Base-by-base conservation (phyloP, 2,888 invertebrate species). In the Plebejus anna region DNA sequence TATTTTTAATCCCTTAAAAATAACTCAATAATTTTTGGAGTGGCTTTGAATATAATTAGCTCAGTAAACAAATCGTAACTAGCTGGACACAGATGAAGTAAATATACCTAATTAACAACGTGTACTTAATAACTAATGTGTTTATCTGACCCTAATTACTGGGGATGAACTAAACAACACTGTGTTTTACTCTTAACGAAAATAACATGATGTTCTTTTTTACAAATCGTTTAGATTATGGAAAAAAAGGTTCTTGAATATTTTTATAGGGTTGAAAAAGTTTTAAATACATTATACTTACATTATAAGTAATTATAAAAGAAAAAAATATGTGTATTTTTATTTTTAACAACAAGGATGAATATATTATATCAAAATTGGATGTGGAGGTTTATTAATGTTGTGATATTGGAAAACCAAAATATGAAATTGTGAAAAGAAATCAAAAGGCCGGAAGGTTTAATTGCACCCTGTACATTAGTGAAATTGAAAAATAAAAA, bases 91-190 rank as follows among this genome's bases (percentile, higher is more conserved):
- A 66, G 32, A 66, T 6, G 4, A 5, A 66, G 13, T 66, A 59
- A 55, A 55, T 55, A 55, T 55, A 16, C 16, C 7, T 59, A 36
- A 66, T 66, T 66, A 66, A 36, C 13, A 16, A 36, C 66, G 66
- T 66, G 32, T 32, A 32, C 1, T 32, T 32, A 66, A 36, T 66
- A 13, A 36, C 32, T 36, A 32, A 66, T 66, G 36, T 66, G 66
- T 66, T 66, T 66, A 66, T 66, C 16, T 66, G 66, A 66, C 66
- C 66, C 66, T 66, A 66, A 66, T 66, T 32, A 66, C 66, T 36
- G 16, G 32, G 66, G 32, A 66, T 66, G 11, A 66, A 36, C 32
- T 13, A 66, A 36, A 66, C 66, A 36, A 66, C 11, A 32, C 32
- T 36, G 2, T 66, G 13, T 32, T 32, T 66, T 4, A 66, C 32